Conservation (phyloP, 2,797 vertebrate species). For the Alosa sapidissima region DNA sequence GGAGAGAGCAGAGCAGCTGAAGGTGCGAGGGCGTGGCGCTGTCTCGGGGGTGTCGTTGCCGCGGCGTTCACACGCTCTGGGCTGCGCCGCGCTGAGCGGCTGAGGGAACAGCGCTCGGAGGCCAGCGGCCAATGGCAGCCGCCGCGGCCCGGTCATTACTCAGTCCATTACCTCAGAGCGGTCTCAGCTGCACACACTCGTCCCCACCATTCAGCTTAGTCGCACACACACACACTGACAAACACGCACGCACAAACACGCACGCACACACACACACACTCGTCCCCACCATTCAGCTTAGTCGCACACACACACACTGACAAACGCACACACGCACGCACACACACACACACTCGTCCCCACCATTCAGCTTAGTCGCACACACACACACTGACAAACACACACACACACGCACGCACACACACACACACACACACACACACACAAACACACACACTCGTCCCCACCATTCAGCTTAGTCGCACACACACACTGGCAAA, state of each 20-base stretch:
- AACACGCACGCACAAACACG: neutral
- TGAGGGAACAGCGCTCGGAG: conserved; percentile 29
- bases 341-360: neutral
- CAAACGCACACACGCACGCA: neutral
- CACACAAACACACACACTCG: neutral
- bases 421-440: neutral
- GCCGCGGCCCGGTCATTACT: conserved; percentile 52
- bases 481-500: too few species aligned
- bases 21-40: conserved; percentile 52
- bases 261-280: neutral
- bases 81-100: neutral
- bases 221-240: neutral
- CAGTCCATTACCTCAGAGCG: conserved; percentile 53
- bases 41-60: conserved; percentile 46
- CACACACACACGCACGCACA: neutral
- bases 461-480: too few species aligned
- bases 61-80: conserved; percentile 45
- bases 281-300: neutral
- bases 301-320: too few species aligned
- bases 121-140: conserved; percentile 35
- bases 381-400: neutral
- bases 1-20: conserved; percentile 45
- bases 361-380: too few species aligned
- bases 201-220: too few species aligned
- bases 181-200: conserved; percentile 8